Base-by-base conservation (phyloP, 2,888 invertebrate genomes). In the Eledona agricola region DNA sequence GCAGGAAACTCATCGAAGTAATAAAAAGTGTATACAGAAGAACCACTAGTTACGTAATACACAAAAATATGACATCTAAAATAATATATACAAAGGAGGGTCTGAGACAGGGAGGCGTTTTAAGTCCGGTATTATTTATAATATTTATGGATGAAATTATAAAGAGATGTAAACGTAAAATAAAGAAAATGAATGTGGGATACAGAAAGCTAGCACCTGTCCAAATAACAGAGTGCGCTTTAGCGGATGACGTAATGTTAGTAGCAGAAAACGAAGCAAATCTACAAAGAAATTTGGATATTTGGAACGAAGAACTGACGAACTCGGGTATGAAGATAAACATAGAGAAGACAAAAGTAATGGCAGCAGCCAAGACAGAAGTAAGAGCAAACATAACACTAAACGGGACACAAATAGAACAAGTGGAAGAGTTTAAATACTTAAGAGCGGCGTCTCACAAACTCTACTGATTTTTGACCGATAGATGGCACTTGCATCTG, bases 1-100 rank as follows among this genome's bases (percentile, higher is more conserved):
- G 51, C 6, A 19, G 9, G 32, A 29, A 43, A 31, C 13, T 53
- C 20, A 11, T 11, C 31, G 28, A 19, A 35, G 28, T 28, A 10
- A 57, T 57, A n/a, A 38, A 51, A 49, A 47, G 42, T 11, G 2
- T 42, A 28, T 42, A 42, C 10, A 50, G 10, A n/a, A 42, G n/a
- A n/a, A n/a, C n/a, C n/a, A n/a, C n/a, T n/a, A n/a, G n/a, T n/a
- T n/a, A n/a, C n/a, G n/a, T n/a, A n/a, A n/a, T n/a, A n/a, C n/a
- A n/a, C n/a, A n/a, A n/a, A n/a, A n/a, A n/a, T n/a, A n/a, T n/a
- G n/a, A n/a, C n/a, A n/a, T n/a, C n/a, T n/a, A n/a, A n/a, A n/a
- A n/a, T n/a, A 23, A 23, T 23, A 7, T 6, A 9, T 23, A 2
- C 6, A n/a, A 23, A 23, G 9, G 6, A 23, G 9, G 2, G 6